These are phyloP conservation scores for Anneissia japonica DNA, from an alignment of 35 echinoderm and acorn worm genomes.

Conservation along the genomic window DNA sequence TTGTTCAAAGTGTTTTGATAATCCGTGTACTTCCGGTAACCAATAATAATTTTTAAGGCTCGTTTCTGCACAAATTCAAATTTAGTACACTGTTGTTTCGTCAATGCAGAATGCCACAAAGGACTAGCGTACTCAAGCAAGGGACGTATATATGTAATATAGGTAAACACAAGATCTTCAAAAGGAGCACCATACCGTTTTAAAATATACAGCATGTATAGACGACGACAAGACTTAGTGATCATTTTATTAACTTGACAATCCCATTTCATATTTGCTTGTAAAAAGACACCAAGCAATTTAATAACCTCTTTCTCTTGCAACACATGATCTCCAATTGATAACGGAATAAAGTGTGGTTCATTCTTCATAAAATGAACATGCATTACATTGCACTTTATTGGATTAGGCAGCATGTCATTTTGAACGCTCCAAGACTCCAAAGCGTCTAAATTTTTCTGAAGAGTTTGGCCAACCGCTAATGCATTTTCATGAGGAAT, in stretches of 20 bases:
- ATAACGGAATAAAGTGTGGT: neutral
- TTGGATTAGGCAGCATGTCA: constrained; percentile 9
- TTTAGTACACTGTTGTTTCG: neutral
- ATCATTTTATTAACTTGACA: neutral
- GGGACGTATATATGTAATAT: neutral
- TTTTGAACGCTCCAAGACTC: neutral
- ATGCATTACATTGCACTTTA: constrained; percentile 2
- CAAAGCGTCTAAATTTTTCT: neutral
- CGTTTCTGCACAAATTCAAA: neutral
- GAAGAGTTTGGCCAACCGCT: neutral
- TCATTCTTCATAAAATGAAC: neutral
- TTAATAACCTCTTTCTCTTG: neutral
- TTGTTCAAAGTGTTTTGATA: neutral
- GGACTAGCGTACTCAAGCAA: neutral
- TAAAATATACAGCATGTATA: neutral
- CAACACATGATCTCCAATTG: neutral
- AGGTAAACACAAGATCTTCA: neutral
- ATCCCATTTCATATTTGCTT: neutral
- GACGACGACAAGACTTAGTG: neutral
- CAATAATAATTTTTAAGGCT: neutral
- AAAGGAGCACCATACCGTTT: neutral
- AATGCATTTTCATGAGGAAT: neutral
- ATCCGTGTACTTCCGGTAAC: neutral
- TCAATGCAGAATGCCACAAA: neutral
- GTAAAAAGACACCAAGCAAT: neutral